Base-by-base conservation (phyloP, 2,888 invertebrate species). In the Amaurobius ferox region DNA sequence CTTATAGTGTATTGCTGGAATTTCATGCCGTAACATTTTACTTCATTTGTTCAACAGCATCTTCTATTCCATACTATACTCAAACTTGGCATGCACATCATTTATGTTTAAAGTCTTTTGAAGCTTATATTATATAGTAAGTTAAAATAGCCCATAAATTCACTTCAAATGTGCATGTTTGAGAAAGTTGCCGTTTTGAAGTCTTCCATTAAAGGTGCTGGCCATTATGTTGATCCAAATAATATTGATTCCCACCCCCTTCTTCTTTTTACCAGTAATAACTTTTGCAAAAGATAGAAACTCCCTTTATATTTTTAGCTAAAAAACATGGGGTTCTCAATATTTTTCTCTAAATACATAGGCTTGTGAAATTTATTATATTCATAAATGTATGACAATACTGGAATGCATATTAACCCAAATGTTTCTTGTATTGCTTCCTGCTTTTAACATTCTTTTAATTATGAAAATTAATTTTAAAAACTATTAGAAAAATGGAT, bases 121-220 rank as follows among this genome's bases (percentile, higher is more conserved):
- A 55, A 55, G 16, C 6, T 55, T 23, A 3, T 55, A 23, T 11
- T 23, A 55, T 16, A 44, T 44, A 16, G 44, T 16, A 11, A n/a
- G n/a, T n/a, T n/a, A n/a, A n/a, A n/a, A n/a, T n/a, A n/a, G n/a
- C 35, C 35, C 35, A n/a, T n/a, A n/a, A n/a, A n/a, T n/a, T n/a
- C 35, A 7, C 9, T 35, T 35, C 5, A 35, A 35, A 5, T 9
- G 35, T 7, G 55, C 55, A 55, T 55, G 23, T 68, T 40, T 23
- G 2, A 39, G 16, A 68, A 68, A 68, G 23, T 40, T 13, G 40
- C 28, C 32, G 26, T 68, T 68, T 23, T 68, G 67, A 68, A 26
- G 68, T 68, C 68, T 68, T 68, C 68, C 68, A 68, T 68, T n/a
- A 35, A 66, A 68, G 68, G 68, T 68, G 68, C 68, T 68, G 68